phyloP scores from a whole-genome alignment of 1,140 invertebrate genomes.

The Helicorthomorpha holstii region DNA sequence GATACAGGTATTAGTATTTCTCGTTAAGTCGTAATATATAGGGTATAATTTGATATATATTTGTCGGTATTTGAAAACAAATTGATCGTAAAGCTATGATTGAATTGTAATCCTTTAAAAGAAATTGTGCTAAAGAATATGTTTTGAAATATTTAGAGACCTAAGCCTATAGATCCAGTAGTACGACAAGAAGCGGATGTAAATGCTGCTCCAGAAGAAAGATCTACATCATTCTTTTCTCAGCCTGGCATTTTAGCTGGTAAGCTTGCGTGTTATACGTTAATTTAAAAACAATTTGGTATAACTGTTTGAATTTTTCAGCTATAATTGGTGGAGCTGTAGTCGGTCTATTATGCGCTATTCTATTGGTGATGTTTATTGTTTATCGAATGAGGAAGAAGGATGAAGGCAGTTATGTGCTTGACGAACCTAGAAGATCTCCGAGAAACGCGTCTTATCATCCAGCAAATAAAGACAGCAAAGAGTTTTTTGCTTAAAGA shows the following conservation, averaged over 20 bases:
- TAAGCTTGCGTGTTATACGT: slow-evolving; percentile 25
- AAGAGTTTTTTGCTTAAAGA: too few relatives aligned
- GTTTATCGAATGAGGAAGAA: slow-evolving; percentile 99
- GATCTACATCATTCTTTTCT: slow-evolving; percentile 75
- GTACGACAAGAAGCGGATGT: too few relatives aligned
- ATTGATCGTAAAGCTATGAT: too few relatives aligned
- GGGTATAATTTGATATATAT: too few relatives aligned
- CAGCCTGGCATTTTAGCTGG: slow-evolving; percentile 87
- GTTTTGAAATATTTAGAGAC: too few relatives aligned
- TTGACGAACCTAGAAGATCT: slow-evolving; percentile 90
- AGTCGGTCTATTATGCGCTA: slow-evolving; percentile 88
- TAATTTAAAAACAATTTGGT: background rate
- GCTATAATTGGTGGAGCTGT: slow-evolving; percentile 97
- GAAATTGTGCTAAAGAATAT: too few relatives aligned
- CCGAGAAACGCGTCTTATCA: slow-evolving; percentile 79
- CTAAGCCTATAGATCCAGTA: too few relatives aligned
- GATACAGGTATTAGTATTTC: too few relatives aligned
- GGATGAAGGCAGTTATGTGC: slow-evolving; percentile 94
- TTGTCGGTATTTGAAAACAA: too few relatives aligned
- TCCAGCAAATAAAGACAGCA: slow-evolving; percentile 78
- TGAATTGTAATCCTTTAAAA: too few relatives aligned
- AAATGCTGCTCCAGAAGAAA: too few relatives aligned
- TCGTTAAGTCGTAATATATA: too few relatives aligned
- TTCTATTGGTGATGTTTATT: slow-evolving; percentile 98
- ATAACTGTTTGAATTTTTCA: slow-evolving; percentile 34